Conservation (phyloP, 1,140 invertebrate species). For the Linepithema humile region DNA sequence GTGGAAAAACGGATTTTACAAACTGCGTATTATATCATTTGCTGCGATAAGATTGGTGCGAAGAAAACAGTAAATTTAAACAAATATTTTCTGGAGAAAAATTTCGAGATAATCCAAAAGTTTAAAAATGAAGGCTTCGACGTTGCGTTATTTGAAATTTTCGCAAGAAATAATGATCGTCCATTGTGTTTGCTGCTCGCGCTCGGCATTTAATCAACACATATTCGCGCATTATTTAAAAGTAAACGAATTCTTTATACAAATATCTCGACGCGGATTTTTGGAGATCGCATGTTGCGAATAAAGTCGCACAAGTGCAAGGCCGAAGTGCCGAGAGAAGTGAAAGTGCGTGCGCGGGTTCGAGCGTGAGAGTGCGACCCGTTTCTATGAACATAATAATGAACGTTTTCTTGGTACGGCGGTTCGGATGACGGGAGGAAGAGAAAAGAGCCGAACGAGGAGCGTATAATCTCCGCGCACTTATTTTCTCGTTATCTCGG, state of each 20-base stretch:
- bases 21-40: not conserved
- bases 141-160: not conserved
- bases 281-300: not conserved
- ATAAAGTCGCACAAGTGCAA: constrained; percentile 28
- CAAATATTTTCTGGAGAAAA: not conserved
- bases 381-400: constrained; percentile 43
- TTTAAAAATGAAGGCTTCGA: not conserved
- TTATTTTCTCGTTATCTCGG: constrained; percentile 59
- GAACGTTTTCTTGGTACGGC: constrained; percentile 11
- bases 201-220: no score
- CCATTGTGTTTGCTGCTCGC: no score
- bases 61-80: not conserved
- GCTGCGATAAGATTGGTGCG: not conserved
- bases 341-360: constrained; percentile 10
- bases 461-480: constrained; percentile 33
- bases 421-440: not conserved
- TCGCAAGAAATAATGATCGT: not conserved
- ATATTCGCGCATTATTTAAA: no score
- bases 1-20: not conserved
- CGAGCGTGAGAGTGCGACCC: not conserved
- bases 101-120: not conserved
- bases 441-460: not conserved
- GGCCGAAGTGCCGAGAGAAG: not conserved
- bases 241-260: no score
- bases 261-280: no score